A percentile compares a stretch with the other conserved stretches of the same genome.
phyloP scores from a whole-genome alignment of 2,113 vertebrate genomes.

The Oryzias curvinotus region DNA sequence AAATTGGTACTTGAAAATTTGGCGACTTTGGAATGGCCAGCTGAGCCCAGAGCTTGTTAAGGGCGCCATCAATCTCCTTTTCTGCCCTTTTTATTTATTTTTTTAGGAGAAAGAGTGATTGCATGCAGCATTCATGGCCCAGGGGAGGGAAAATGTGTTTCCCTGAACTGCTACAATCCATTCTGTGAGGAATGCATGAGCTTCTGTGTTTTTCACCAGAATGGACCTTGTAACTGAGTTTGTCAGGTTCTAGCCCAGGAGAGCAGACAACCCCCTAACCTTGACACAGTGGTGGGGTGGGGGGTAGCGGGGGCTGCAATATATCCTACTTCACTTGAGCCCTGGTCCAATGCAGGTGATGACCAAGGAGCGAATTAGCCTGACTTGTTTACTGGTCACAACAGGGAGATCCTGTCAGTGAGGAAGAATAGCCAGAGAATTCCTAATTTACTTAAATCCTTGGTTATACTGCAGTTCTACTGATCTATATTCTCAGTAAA shows the following conservation, averaged over 20 bases:
- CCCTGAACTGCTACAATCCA: slow-evolving; percentile 31
- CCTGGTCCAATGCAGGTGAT: slow-evolving; percentile 36
- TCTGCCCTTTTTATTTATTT: slow-evolving; percentile 23
- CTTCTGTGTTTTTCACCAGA: slow-evolving; percentile 43
- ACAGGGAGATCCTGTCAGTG: slow-evolving; percentile 40
- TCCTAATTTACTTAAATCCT: slow-evolving; percentile 67
- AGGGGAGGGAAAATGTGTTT: slow-evolving; percentile 52
- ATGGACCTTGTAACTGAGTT: slow-evolving; percentile 59
- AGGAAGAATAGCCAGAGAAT: slow-evolving; percentile 46
- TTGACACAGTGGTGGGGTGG: slow-evolving; percentile 14
- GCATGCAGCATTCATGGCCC: slow-evolving; percentile 49
- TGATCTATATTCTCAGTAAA: slow-evolving; percentile 50
- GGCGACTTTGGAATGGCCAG: slow-evolving; percentile 41
- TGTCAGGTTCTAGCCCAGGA: slow-evolving; percentile 37
- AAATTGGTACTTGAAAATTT: slow-evolving; percentile 35
- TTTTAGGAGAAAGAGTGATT: slow-evolving; percentile 62
- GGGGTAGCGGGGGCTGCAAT: slow-evolving; percentile 14
- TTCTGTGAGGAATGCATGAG: slow-evolving; percentile 38
- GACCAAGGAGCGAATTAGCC: slow-evolving; percentile 52
- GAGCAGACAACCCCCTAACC: slow-evolving; percentile 37
- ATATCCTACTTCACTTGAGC: slow-evolving; percentile 44
- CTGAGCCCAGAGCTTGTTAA: slow-evolving; percentile 57
- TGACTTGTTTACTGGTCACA: slow-evolving; percentile 29
- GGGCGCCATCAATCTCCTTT: slow-evolving; percentile 56
- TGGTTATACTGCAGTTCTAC: slow-evolving; percentile 51